Base-by-base conservation (phyloP, 64 coral and sea anemone species). In the Astreopora myriophthalma region DNA sequence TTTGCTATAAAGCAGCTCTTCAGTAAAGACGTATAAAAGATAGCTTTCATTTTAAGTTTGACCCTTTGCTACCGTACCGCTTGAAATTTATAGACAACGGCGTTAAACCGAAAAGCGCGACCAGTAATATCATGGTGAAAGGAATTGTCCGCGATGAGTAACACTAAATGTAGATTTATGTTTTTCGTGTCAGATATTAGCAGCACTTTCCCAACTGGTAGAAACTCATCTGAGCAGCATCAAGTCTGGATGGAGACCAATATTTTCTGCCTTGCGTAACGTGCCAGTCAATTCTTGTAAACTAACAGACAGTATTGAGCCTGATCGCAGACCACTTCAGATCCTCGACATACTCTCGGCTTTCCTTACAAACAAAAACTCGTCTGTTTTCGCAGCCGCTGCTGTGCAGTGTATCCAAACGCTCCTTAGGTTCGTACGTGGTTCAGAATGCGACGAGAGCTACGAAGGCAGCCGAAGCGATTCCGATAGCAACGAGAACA, bases 211-310 rank as follows among this genome's bases (percentile, higher is more conserved):
- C 64, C 87, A 99, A 17, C 75, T 99, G 35, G 93, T 93, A 36
- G 90, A 88, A 35, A 81, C 81, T 37, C 92, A 99, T 71, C 52
- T 88, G 27, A 90, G 80, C 13, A 94, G 91, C 48, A 89, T 99
- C 34, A 99, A 99, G 87, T 99, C 97, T 39, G 97, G 94, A 24
- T 99, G 97, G 97, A 89, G 97, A 35, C 86, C 94, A 16, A 68
- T 99, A 31, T 99, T 95, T 64, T 83, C 31, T 40, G 81, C 97
- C 23, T 37, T 95, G 71, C 87, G 97, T 13, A 86, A 87, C 13
- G 69, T 98, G 24, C 93, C 80, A 25, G 51, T 83, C 22, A 28
- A 89, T 38, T 89, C 80, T 40, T 64, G 73, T 14, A 60, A 92
- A 7, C 25, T 81, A 33, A 51, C 92, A 25, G 80, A 95, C 32